Evolutionary conservation across 2,113 vertebrate genomes (phyloP).

Genomic region (Brienomyrus longianalis): DNA sequence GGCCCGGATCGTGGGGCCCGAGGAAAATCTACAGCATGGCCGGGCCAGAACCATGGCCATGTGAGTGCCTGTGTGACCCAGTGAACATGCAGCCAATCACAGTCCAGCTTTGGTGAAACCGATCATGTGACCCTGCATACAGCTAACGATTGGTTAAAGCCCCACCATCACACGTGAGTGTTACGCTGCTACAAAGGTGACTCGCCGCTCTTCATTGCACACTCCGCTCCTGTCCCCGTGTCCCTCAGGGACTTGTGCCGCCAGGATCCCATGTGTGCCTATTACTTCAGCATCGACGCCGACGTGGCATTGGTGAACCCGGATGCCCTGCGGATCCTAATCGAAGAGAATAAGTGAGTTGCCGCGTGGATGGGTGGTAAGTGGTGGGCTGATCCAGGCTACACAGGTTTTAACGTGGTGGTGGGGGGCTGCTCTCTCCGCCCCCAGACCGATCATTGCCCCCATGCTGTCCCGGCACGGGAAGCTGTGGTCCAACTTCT

Average conservation of each 20-base stretch:
- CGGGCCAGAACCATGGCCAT: constrained; percentile 68
- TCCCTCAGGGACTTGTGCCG: constrained; percentile 59
- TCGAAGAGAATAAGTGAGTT: constrained; percentile 64
- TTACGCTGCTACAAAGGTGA: background rate
- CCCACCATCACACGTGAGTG: background rate
- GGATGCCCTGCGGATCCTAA: constrained; percentile 54
- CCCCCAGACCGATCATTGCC: constrained; percentile 58
- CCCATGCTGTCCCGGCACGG: constrained; percentile 68
- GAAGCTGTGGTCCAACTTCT: constrained; percentile 75
- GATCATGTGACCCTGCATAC: background rate
- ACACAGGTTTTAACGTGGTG: too few species aligned
- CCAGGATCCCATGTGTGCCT: constrained; percentile 56
- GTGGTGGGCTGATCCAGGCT: background rate
- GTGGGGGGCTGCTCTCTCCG: background rate
- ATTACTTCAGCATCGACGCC: constrained; percentile 66
- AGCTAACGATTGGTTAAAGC: background rate
- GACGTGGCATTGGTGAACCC: constrained; percentile 59
- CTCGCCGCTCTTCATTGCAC: background rate
- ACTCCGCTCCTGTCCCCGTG: background rate
- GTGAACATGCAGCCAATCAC: background rate
- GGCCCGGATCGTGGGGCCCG: constrained; percentile 60
- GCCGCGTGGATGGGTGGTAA: background rate
- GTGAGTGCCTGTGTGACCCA: constrained; percentile 45
- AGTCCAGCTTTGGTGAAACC: background rate
- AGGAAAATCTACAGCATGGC: constrained; percentile 59